Base-by-base conservation (phyloP, 30 jellyfish, hydroid and myxozoan species). In the Hydractinia echinata region DNA sequence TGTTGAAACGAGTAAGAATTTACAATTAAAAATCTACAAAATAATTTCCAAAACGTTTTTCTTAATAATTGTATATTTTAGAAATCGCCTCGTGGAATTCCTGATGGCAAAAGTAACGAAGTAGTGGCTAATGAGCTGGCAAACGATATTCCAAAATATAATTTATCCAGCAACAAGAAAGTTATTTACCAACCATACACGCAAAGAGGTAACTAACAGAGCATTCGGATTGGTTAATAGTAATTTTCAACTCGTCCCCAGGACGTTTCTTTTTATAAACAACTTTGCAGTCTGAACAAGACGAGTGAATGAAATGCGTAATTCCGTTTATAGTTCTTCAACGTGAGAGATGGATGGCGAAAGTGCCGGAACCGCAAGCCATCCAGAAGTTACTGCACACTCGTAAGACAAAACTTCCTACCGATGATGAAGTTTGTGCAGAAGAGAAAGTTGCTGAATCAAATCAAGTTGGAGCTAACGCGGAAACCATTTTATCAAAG, bases 101-200 rank as follows among this genome's bases (percentile, higher is more conserved):
- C 97, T 8, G 97, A 85, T 79, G 97, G 95, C 61, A 89, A 84
- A 79, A 84, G 95, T 78, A 89, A 85, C 72, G 86, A 88, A 58
- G 76, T 81, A n/a, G 82, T 70, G 10, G 51, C 74, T 8, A 56
- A 80, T 13, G 79, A 61, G 9, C 66, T 15, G 21, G 51, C 60
- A 8, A 61, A 54, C 11, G 84, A 16, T 5, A 86, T 53, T 4
- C n/a, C 77, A 20, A 56, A 72, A 68, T n/a, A 53, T 44, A 54
- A 6, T 15, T 30, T 30, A 30, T 30, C 44, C 44, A 44, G 4
- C 14, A 44, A 76, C n/a, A 53, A 76, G 72, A 76, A 76, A 76
- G 84, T 53, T 54, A 53, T 76, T 54, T 49, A 76, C 74, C 84
- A 76, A 52, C 18, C 18, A 49, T 52, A 76, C 39, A 76, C 79